Percentiles rank a stretch among this genome's conserved stretches.
phyloP scores from a whole-genome alignment of 1,140 invertebrate species.

The Gryllus bimaculatus region DNA sequence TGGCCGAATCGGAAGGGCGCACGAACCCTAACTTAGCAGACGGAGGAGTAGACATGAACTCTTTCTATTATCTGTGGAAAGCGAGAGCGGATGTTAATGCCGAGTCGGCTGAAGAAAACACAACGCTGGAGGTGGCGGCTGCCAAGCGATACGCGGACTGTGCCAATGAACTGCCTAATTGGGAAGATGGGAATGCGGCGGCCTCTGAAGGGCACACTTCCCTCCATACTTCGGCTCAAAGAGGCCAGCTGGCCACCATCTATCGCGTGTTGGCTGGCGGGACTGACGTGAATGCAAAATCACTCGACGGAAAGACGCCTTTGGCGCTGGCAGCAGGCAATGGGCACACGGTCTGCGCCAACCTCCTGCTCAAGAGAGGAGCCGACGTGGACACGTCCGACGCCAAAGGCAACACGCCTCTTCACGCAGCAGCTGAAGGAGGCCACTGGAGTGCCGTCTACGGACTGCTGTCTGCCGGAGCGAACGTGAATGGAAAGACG shows the following conservation, averaged over 20 bases:
- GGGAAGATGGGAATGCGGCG: background rate
- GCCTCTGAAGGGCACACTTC: background rate
- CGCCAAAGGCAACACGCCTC: background rate
- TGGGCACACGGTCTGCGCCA: background rate
- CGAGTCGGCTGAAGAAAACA: background rate
- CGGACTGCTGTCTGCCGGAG: conserved; percentile 44
- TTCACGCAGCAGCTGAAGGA: background rate
- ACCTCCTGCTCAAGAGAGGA: background rate
- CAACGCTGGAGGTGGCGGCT: background rate
- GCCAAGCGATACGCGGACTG: background rate
- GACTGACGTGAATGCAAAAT: background rate
- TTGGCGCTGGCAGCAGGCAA: background rate
- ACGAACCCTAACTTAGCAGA: too few species aligned
- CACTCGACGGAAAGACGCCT: background rate
- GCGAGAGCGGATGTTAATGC: background rate
- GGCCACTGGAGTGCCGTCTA: conserved; percentile 41
- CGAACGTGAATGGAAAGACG: conserved; percentile 45
- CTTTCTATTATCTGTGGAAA: too few species aligned
- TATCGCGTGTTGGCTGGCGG: background rate
- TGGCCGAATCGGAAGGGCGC: too few species aligned
- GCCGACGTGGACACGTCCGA: background rate
- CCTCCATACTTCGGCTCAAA: background rate
- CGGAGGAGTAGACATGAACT: too few species aligned
- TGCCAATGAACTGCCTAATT: background rate
- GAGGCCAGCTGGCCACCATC: background rate